Evolutionary conservation across 2,113 vertebrate species (phyloP).

Genomic region (Sciurus niger): DNA sequence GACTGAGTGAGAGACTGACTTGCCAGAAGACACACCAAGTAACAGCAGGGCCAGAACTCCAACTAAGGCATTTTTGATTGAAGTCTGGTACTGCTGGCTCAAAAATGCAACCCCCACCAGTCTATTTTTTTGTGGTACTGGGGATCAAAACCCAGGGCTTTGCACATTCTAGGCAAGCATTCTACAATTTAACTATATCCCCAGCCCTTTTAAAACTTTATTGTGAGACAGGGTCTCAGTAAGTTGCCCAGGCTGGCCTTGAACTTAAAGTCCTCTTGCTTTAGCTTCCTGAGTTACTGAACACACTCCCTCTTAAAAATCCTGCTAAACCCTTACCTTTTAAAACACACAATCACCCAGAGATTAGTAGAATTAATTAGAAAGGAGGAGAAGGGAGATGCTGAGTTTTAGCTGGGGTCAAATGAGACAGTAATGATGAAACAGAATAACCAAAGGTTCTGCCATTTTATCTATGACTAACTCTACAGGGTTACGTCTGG

Average conservation of each 20-base stretch:
- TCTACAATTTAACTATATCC: not conserved
- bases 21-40: not conserved
- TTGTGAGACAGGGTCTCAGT: not conserved
- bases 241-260: not conserved
- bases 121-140: not conserved
- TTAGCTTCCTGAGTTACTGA: not conserved
- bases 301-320: not conserved
- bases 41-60: not conserved
- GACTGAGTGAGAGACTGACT: slow-evolving; percentile 2
- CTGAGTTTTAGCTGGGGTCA: slow-evolving; percentile 53
- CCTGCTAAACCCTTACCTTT: slow-evolving; percentile 47
- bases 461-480: slow-evolving; percentile 19
- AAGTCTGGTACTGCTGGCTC: not conserved
- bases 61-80: slow-evolving; percentile 50
- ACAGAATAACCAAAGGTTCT: slow-evolving; percentile 50
- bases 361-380: slow-evolving; percentile 39
- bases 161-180: not conserved
- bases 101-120: not conserved
- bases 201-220: not conserved
- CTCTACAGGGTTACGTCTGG: slow-evolving; percentile 11
- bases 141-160: not conserved
- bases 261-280: not conserved
- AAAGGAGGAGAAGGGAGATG: slow-evolving; percentile 48
- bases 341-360: not conserved
- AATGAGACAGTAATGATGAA: not conserved